phyloP scores from a whole-genome alignment of 1,140 invertebrate species.

The Marisa cornuarietis region DNA sequence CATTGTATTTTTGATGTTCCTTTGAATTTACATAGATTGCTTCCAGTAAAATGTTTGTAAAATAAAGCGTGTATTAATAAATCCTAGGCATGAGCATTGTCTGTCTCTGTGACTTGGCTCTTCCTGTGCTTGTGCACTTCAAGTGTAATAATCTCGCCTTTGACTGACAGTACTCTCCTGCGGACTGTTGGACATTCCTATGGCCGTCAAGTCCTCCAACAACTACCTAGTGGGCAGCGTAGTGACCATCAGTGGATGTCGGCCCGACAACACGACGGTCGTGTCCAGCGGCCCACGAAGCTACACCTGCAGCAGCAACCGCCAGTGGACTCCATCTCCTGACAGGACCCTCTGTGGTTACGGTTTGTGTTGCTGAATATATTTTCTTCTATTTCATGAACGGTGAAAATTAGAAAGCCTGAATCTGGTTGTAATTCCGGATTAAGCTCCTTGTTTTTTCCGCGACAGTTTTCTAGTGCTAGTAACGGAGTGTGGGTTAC shows the following conservation, averaged over 20 bases:
- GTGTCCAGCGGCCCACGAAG: constrained; percentile 22
- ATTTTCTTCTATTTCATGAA: no score
- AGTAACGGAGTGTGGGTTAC: no score
- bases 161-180: constrained; percentile 28
- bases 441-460: no score
- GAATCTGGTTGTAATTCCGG: no score
- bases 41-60: neutral
- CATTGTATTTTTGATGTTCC: neutral
- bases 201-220: constrained; percentile 27
- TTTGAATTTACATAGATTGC: neutral
- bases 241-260: constrained; percentile 34
- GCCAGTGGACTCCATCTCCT: neutral
- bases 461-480: no score
- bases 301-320: constrained; percentile 31
- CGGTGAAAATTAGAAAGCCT: no score
- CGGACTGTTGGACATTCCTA: constrained; percentile 38
- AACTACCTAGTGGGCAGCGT: constrained; percentile 37
- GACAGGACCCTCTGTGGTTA: neutral
- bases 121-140: neutral
- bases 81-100: neutral
- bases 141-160: neutral
- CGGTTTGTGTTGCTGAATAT: neutral
- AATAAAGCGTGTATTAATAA: neutral
- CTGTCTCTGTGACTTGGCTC: neutral
- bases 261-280: constrained; percentile 9